These are phyloP conservation scores for Heliconius ismenius DNA, from an alignment of 2,888 invertebrate genomes.

Conservation along the genomic window DNA sequence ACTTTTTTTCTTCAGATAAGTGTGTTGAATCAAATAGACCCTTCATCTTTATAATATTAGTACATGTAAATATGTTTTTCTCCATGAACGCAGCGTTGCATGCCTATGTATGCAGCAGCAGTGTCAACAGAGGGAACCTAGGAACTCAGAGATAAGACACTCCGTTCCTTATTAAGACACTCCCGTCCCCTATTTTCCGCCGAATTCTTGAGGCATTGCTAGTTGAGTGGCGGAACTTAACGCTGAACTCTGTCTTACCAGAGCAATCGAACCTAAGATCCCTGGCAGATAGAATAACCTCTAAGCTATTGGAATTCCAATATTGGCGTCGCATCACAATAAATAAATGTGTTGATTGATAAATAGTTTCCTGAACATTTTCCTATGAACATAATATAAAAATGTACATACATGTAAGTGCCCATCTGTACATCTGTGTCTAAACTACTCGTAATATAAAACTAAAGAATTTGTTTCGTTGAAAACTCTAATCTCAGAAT, in stretches of 20 bases:
- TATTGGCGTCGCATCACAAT: conserved; percentile 4
- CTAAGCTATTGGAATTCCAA: background rate
- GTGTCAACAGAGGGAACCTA: no score
- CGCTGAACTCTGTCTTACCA: background rate
- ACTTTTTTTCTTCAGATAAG: no score
- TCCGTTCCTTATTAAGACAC: background rate
- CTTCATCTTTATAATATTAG: no score
- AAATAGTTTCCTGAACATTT: conserved; percentile 4
- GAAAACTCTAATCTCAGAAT: background rate
- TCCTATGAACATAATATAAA: background rate
- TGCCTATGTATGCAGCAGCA: background rate
- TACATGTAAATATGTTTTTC: no score
- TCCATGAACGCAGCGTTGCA: no score
- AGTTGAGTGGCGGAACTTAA: background rate
- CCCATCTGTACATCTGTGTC: no score
- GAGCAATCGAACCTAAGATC: background rate
- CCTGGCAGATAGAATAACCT: background rate
- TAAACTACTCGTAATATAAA: no score
- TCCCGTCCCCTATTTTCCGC: background rate
- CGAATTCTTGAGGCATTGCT: no score
- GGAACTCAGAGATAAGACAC: background rate
- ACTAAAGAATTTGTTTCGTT: no score
- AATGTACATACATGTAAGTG: background rate
- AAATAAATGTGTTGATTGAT: conserved; percentile 10
- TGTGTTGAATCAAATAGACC: no score